Evolutionary conservation across 2,888 invertebrate species (phyloP).

Genomic region (Drosophila silvestris): DNA sequence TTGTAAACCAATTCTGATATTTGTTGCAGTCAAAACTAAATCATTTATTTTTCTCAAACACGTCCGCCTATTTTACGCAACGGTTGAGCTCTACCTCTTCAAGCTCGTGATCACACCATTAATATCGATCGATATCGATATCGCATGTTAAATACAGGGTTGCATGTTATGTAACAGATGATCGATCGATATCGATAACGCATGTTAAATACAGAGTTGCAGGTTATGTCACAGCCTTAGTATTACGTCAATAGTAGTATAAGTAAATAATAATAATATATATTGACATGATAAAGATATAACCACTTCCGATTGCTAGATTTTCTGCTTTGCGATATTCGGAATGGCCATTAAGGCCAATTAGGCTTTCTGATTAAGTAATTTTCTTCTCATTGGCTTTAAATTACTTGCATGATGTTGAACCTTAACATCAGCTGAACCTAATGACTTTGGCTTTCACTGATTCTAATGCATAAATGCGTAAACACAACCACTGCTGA

Average conservation of each 20-base stretch:
- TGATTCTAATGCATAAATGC: slow-evolving; percentile 48
- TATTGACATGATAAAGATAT: background rate
- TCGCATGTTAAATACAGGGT: background rate
- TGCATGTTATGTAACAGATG: background rate
- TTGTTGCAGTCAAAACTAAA: background rate
- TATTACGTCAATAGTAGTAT: background rate
- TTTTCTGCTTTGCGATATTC: background rate
- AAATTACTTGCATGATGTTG: slow-evolving; percentile 34
- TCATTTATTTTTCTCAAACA: background rate
- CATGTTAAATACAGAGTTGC: background rate
- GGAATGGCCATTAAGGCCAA: background rate
- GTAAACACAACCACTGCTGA: slow-evolving; percentile 52
- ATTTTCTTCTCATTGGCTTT: slow-evolving; percentile 20
- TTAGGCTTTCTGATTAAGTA: background rate
- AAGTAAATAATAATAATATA: background rate
- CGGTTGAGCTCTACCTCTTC: background rate
- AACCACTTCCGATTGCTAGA: background rate
- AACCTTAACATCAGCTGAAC: slow-evolving; percentile 40
- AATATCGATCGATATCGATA: background rate
- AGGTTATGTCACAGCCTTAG: background rate
- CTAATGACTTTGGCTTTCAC: slow-evolving; percentile 45
- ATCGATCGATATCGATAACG: background rate
- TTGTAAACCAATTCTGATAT: background rate
- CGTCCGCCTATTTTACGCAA: background rate
- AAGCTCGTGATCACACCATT: background rate